Evolutionary conservation across 2,888 invertebrate species (phyloP).

Genomic region (Cephus sareptanus): DNA sequence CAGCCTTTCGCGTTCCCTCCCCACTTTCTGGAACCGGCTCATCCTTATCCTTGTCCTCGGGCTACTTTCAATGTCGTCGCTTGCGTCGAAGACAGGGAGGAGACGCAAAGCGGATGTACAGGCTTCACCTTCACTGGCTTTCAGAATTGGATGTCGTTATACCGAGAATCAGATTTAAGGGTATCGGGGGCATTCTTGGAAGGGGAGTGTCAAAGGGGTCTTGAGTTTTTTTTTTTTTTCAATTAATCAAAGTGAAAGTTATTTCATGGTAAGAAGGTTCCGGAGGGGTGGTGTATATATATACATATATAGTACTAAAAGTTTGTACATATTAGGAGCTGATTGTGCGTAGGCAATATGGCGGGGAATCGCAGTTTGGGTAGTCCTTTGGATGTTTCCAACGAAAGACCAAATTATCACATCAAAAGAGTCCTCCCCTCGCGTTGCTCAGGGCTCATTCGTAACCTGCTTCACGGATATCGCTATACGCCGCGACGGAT

Average conservation of each 20-base stretch:
- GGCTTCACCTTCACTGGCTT: neutral
- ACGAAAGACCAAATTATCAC: neutral
- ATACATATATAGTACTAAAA: too few species aligned
- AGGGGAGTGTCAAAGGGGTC: neutral
- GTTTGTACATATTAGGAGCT: too few species aligned
- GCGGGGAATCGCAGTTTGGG: neutral
- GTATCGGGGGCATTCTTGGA: neutral
- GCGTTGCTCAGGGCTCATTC: neutral
- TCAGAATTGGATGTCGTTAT: neutral
- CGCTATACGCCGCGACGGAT: neutral
- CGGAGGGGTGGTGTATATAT: too few species aligned
- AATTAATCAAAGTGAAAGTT: too few species aligned
- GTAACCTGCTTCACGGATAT: neutral
- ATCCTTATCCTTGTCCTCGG: neutral
- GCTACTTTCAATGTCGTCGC: neutral
- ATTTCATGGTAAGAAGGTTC: too few species aligned
- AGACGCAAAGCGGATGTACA: neutral
- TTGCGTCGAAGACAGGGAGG: neutral
- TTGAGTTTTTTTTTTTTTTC: too few species aligned
- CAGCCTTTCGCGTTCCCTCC: neutral
- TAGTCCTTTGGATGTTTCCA: neutral
- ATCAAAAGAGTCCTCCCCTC: neutral
- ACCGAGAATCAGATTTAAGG: neutral
- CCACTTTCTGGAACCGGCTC: neutral
- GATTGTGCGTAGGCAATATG: neutral